Base-by-base conservation (phyloP, 64 coral and sea anemone species). In the Porites australiensis region DNA sequence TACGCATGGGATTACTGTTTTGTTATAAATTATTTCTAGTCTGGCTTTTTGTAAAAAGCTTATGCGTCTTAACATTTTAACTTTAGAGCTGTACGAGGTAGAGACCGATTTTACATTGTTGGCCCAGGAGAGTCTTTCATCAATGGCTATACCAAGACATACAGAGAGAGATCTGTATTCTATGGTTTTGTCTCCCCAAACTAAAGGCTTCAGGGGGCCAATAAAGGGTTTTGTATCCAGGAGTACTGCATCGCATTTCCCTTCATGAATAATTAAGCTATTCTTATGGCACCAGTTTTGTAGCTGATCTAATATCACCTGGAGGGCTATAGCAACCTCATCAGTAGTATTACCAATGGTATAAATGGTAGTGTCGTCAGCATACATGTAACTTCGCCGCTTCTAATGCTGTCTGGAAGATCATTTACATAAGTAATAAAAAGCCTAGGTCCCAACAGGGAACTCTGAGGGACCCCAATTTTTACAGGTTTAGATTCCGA, bases 21-120 rank as follows among this genome's bases (percentile, higher is more conserved):
- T 64, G 44, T 45, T 65, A 18, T 83, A 83, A 63, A 83, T 62
- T 6, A 37, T 65, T 59, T 83, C 58, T 15, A 83, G 47, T 1
- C 48, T 63, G 21, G 57, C 27, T 83, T 19, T 64, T 50, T 5
- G 14, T 51, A 77, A 48, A 83, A 83, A 64, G 45, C 13, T 83
- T 83, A 48, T 83, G 50, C 64, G 82, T 86, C 64, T 70, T n/a
- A 72, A 49, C 46, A 86, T 51, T 86, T 86, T 86, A 69, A 86
- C 47, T 86, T 86, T 70, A 44, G 67, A 4, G 45, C 50, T 70
- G 45, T 44, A 70, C 65, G 82, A 68, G 9, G 50, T 50, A 70
- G 16, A 69, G 50, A 19, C 61, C 18, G 64, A 70, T 86, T 68
- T 48, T 21, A 86, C 16, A 86, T 71, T 64, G 3, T 86, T 16